These are phyloP conservation scores for silkworm (Bombyx mori) DNA, from an alignment of 1,140 invertebrate species.

Conservation along the genomic window DNA sequence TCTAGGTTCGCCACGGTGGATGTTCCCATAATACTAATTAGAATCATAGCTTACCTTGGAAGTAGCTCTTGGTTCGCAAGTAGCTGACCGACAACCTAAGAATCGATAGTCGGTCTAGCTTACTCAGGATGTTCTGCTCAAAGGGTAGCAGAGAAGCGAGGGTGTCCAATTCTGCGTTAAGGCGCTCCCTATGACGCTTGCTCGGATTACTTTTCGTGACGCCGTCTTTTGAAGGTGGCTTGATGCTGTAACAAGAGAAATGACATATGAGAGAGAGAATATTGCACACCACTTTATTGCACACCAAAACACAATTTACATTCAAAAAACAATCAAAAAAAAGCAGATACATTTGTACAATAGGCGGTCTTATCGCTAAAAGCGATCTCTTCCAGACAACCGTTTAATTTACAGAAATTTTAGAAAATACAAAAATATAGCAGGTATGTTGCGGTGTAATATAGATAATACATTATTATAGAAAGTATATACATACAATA, in stretches of 20 bases:
- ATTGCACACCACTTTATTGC: no score
- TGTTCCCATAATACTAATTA: background rate
- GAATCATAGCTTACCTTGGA: slow-evolving; percentile 85
- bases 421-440: no score
- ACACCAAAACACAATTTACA: background rate
- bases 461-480: no score
- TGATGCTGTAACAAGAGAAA: slow-evolving; percentile 81
- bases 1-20: no score
- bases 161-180: slow-evolving; percentile 98
- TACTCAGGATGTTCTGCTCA: slow-evolving; percentile 98
- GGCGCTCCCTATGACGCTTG: slow-evolving; percentile 95
- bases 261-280: no score
- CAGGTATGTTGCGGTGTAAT: no score
- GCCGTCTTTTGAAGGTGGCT: slow-evolving; percentile 94
- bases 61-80: slow-evolving; percentile 98
- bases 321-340: no score
- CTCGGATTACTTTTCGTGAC: slow-evolving; percentile 99
- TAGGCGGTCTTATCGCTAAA: no score
- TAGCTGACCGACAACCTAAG: slow-evolving; percentile 97
- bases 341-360: no score
- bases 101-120: slow-evolving; percentile 97
- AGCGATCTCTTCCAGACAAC: no score
- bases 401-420: no score
- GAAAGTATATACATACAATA: no score
- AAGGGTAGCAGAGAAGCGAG: slow-evolving; percentile 97